A percentile compares a stretch with the other conserved stretches of the same genome.
Evolutionary conservation across 2,113 vertebrate species (phyloP).

Genomic region (Misgurnus anguillicaudatus): DNA sequence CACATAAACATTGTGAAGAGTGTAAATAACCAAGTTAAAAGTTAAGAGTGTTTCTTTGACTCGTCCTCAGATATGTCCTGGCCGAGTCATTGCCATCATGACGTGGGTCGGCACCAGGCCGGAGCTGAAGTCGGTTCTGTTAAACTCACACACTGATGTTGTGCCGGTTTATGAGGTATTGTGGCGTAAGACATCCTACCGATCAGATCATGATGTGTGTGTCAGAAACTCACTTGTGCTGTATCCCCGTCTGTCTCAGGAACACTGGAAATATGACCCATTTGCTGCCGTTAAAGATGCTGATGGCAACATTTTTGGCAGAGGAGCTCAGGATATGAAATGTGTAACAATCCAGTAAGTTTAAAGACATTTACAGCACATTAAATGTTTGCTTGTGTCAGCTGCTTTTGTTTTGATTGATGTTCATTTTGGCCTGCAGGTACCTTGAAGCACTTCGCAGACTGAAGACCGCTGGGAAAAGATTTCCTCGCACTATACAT

Average conservation of each 20-base stretch:
- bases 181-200: too few relatives aligned
- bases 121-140: conserved; percentile 82
- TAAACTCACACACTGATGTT: conserved; percentile 96
- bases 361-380: background rate
- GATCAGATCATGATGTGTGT: background rate
- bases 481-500: conserved; percentile 87
- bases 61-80: conserved; percentile 79
- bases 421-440: conserved; percentile 67
- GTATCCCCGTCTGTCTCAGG: conserved; percentile 69
- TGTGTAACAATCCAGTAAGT: conserved; percentile 97
- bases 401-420: background rate
- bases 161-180: conserved; percentile 92
- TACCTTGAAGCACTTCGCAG: conserved; percentile 91
- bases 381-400: background rate
- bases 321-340: conserved; percentile 98
- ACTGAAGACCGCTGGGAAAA: conserved; percentile 83
- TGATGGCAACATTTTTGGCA: conserved; percentile 91
- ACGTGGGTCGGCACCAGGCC: conserved; percentile 89
- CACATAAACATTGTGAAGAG: too few relatives aligned
- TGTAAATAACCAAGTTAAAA: too few relatives aligned
- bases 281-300: conserved; percentile 92
- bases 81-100: conserved; percentile 83
- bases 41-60: background rate
- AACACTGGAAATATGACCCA: conserved; percentile 91
- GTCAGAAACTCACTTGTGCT: conserved; percentile 41